Evolutionary conservation across 30 jellyfish, hydroid and myxozoan species (phyloP), one percentile per base, ranked within the genome.

Genomic region (Cassiopea andromeda): DNA sequence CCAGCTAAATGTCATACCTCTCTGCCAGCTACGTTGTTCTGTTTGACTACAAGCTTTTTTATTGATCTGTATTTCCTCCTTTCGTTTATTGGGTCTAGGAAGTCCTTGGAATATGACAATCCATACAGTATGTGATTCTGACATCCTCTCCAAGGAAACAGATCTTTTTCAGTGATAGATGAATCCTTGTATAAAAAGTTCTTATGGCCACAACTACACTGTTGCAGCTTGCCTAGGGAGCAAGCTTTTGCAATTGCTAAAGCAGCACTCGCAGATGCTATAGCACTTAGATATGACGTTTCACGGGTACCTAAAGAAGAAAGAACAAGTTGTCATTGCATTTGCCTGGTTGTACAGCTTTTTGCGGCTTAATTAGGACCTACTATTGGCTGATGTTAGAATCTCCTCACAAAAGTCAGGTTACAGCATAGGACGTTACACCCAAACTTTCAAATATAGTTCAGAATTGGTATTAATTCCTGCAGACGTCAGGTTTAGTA

Each of bases 241-340:
- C 97, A 90, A 44, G 93, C 97, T 66, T 58, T 83, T 17, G 93
- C 88, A 18, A 90, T 69, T 15, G 85, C 97, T 82, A 82, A 64
- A 4, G 97, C 97, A 17, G 97, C 97, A 48, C 97, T 92, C 1
- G 97, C 97, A 19, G 97, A 83, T 15, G 97, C 93, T 44, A 90
- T 90, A 70, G 93, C 97, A 77, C 93, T 90, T 15, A 90, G 83
- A 70, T 61, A 90, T 0, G 97, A 86, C 73, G 81, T 90, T 49
- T 90, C 97, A 1, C 85, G 84, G 47, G 97, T 89, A 14, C 97
- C 97, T 89, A 46, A 58, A 46, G 77, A 49, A n/a, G 68, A 13
- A 17, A 64, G 7, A 54, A 54, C 64, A 54, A 10, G 7, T 54
- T 54, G 64, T 3, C 10, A 54, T 54, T 54, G 64, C 12, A 54